Evolutionary conservation across 2,888 invertebrate genomes (phyloP).

Genomic region (Machimus rusticus): DNA sequence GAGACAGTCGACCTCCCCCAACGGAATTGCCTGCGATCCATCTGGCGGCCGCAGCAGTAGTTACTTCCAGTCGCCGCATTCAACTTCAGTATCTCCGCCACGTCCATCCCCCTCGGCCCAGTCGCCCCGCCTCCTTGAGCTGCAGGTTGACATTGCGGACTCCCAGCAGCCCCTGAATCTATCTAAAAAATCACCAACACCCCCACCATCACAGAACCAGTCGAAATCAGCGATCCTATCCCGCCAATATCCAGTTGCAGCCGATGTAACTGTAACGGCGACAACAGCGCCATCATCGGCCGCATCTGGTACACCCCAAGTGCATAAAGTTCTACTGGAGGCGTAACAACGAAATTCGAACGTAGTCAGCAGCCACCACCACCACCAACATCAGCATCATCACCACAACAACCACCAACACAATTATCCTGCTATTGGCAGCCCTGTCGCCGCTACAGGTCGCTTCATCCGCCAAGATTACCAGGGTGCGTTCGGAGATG

Average conservation of each 20-base stretch:
- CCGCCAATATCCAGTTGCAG: slow-evolving; percentile 59
- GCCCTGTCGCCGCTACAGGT: background rate
- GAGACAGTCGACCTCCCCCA: slow-evolving; percentile 62
- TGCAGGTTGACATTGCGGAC: slow-evolving; percentile 84
- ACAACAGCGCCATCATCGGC: slow-evolving; percentile 48
- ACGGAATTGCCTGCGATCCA: slow-evolving; percentile 55
- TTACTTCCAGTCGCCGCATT: slow-evolving; percentile 64
- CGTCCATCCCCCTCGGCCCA: slow-evolving; percentile 61
- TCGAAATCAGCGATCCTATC: slow-evolving; percentile 52
- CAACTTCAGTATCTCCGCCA: slow-evolving; percentile 63
- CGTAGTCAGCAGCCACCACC: background rate
- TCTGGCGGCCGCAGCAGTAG: slow-evolving; percentile 60
- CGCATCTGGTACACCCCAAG: slow-evolving; percentile 48
- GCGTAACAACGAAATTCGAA: slow-evolving; percentile 65
- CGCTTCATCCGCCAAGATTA: background rate
- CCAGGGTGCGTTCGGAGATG: background rate
- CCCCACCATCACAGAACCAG: slow-evolving; percentile 67
- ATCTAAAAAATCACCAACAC: slow-evolving; percentile 83
- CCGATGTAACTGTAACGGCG: slow-evolving; percentile 61
- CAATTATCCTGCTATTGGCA: background rate
- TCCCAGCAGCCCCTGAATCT: slow-evolving; percentile 86
- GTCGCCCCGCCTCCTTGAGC: slow-evolving; percentile 70
- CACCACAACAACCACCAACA: background rate
- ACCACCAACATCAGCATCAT: background rate
- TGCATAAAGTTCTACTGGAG: slow-evolving; percentile 71